These are phyloP conservation scores for Melolontha melolontha DNA, from an alignment of 2,888 invertebrate genomes.

Conservation along the genomic window DNA sequence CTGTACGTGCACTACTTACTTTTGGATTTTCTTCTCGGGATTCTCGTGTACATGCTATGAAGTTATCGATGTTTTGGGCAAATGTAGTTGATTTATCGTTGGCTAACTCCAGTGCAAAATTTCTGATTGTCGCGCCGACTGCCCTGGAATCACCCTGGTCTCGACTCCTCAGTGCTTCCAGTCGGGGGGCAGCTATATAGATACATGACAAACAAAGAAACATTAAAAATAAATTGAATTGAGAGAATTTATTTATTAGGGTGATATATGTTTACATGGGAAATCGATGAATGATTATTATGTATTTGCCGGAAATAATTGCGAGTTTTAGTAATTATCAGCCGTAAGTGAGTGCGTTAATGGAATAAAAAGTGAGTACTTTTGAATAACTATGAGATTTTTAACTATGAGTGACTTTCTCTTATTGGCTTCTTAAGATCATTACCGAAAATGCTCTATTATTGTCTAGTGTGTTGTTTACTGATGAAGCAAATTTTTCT, in stretches of 20 bases:
- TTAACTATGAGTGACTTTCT: no score
- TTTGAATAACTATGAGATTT: no score
- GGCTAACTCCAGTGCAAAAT: slow-evolving; percentile 84
- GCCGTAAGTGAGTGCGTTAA: no score
- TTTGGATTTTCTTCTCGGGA: slow-evolving; percentile 90
- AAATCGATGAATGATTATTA: no score
- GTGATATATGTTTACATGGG: neutral
- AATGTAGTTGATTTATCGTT: slow-evolving; percentile 90
- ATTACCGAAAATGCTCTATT: no score
- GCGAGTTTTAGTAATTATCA: no score
- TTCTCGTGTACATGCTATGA: slow-evolving; percentile 92
- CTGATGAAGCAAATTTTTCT: no score
- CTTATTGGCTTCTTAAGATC: no score
- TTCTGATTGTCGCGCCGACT: slow-evolving; percentile 79
- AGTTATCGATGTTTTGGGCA: slow-evolving; percentile 92
- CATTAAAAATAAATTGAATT: slow-evolving; percentile 32
- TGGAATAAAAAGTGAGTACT: no score
- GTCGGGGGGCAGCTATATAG: slow-evolving; percentile 81
- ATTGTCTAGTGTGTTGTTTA: no score
- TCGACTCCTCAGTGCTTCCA: slow-evolving; percentile 75
- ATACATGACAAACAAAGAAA: neutral
- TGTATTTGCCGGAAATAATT: no score
- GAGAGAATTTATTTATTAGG: neutral
- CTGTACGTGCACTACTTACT: slow-evolving; percentile 64
- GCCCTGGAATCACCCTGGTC: slow-evolving; percentile 70